Percentiles rank a stretch among this genome's conserved stretches.
phyloP scores from a whole-genome alignment of 2,888 invertebrate genomes.

The Ormyrus thymus region DNA sequence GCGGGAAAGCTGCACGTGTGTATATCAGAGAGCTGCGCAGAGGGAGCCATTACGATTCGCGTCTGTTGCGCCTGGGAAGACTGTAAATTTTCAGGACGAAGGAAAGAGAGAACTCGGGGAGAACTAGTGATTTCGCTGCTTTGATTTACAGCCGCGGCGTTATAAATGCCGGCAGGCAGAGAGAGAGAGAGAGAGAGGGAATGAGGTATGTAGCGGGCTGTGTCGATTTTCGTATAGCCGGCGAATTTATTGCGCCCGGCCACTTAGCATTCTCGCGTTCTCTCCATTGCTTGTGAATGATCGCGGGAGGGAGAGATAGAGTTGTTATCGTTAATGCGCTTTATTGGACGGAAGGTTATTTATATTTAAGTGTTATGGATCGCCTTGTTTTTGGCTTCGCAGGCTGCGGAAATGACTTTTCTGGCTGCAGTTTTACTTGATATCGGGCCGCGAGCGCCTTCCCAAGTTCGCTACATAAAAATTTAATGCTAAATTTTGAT shows the following conservation, averaged over 20 bases:
- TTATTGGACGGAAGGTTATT: slow-evolving; percentile 29
- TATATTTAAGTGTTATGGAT: slow-evolving; percentile 15
- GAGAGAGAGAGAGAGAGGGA: not conserved
- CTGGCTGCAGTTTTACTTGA: too few species aligned
- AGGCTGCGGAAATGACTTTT: not conserved
- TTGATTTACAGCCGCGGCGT: slow-evolving; percentile 44
- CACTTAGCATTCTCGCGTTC: slow-evolving; percentile 35
- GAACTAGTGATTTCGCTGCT: slow-evolving; percentile 43
- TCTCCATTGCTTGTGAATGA: slow-evolving; percentile 4
- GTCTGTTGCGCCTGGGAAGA: slow-evolving; percentile 45
- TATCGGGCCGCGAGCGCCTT: too few species aligned
- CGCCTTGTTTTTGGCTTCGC: slow-evolving; percentile 4
- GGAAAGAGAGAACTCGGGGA: slow-evolving; percentile 7
- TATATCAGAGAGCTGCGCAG: not conserved
- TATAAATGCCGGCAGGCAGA: slow-evolving; percentile 26
- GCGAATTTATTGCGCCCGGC: slow-evolving; percentile 33
- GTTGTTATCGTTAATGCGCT: slow-evolving; percentile 39
- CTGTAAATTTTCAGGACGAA: slow-evolving; percentile 37
- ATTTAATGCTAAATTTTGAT: too few species aligned
- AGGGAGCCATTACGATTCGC: slow-evolving; percentile 32
- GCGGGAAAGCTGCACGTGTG: not conserved
- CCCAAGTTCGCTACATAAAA: too few species aligned
- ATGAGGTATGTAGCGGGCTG: not conserved
- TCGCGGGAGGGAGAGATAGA: not conserved
- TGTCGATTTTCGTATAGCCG: slow-evolving; percentile 42